Evolutionary conservation across 2,888 invertebrate genomes (phyloP), one percentile per base, ranked within the genome.

Genomic region (Drosophila percnosoma): DNA sequence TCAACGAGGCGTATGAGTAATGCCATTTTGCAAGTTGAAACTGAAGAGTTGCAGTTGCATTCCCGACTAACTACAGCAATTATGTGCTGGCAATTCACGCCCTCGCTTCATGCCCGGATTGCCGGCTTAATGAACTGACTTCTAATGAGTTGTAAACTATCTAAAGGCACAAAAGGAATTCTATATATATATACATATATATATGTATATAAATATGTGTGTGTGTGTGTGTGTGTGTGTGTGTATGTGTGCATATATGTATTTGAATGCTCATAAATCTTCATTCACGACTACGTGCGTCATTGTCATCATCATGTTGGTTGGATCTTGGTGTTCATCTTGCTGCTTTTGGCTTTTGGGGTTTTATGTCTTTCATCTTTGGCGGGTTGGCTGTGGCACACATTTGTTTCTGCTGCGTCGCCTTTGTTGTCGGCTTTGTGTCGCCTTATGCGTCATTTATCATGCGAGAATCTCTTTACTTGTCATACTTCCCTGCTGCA

Each of bases 381-480:
- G 69, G 42, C 7, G 75, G 40, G 61, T 27, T 69, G 71, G 34
- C n/a, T 24, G 21, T 67, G 71, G 59, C 54, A 60, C 58, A 80
- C 80, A 82, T 85, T 87, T 85, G 78, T 85, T 85, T 85, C 87
- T 77, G 62, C 53, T 33, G 57, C 21, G 15, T 78, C 71, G 75
- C 69, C 64, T 73, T 78, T 78, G 82, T 81, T 82, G 79, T 66
- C 61, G 69, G 70, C 79, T 74, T 84, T 80, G 75, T 89, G 82
- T 78, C 89, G 71, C 71, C 73, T 87, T 82, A 73, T 84, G 82
- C 79, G 77, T 87, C 89, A 87, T 87, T 89, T 87, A 87, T 87
- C 89, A 87, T 81, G 73, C 59, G 80, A 45, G 15, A 72, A 76
- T 82, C 85, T 73, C 89, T 75, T 73, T 75, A 67, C 68, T 69